Base-by-base conservation (phyloP, 2,113 vertebrate genomes). In the Chelonoidis abingdonii region DNA sequence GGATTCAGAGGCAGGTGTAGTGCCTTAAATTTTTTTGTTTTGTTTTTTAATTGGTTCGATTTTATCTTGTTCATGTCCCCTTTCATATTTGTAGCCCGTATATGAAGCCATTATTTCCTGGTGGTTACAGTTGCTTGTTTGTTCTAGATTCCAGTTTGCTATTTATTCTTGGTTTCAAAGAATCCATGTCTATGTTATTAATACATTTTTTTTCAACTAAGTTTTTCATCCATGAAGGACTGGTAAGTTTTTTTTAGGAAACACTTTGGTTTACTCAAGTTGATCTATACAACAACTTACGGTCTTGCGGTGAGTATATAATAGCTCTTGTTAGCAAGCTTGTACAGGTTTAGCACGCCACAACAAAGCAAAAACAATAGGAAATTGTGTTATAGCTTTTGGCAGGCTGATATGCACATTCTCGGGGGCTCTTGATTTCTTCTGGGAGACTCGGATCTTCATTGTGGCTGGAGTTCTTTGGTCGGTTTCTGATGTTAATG, bases 401-500 rank as follows among this genome's bases (percentile, higher is more conserved):
- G n/a, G 83, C 89, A 87, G 56, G 1, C 89, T 41, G 65, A 83
- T 62, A 38, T 56, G 91, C 13, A 49, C 80, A 62, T 83, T 93
- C 75, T 57, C 50, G 83, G 44, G n/a, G 89, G 50, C 19, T 89
- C 47, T 80, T 72, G 82, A 84, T 62, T 47, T 84, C 44, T 86
- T 65, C 13, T 47, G 49, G 38, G 83, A 81, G 44, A n/a, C 38
- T 81, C 62, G 72, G 56, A 91, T 80, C 62, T 54, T 86, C 29
- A 35, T 31, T 54, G 44, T 87, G 29, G n/a, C 75, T 49, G 31
- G 13, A 12, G 16, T 80, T 31, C 44, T 50, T 1, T 4, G 85
- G 35, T 80, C 57, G 49, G 59, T 89, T 97, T 89, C 82, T 96
- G 27, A 91, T 92, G 50, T 86, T 89, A 54, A 85, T 92, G 93